Percentiles rank a stretch among this genome's conserved stretches.
phyloP scores from a whole-genome alignment of 2,888 invertebrate species.

The Sipunculus nudus region DNA sequence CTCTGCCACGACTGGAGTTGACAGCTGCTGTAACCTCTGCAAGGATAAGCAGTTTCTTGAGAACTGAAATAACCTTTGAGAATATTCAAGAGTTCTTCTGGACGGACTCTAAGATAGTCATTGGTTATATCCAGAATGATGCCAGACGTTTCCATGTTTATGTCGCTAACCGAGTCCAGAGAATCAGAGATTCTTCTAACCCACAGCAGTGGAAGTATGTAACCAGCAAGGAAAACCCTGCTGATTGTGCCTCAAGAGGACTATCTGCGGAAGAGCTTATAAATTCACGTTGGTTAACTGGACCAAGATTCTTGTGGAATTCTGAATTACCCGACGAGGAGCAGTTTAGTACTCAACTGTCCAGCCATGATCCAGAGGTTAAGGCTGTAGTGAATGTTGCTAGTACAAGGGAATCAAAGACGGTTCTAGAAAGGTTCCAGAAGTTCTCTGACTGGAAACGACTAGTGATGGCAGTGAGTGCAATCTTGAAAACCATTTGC shows the following conservation, averaged over 20 bases:
- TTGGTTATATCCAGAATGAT: slow-evolving; percentile 28
- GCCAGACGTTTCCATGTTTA: slow-evolving; percentile 43
- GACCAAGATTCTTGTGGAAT: slow-evolving; percentile 28
- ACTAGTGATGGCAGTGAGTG: not conserved
- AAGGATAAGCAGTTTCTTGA: slow-evolving; percentile 13
- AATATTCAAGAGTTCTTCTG: slow-evolving; percentile 24
- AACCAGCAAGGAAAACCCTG: slow-evolving; percentile 47
- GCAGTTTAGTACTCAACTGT: too few relatives aligned
- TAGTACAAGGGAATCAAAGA: too few relatives aligned
- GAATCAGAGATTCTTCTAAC: slow-evolving; percentile 34
- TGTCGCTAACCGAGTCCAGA: slow-evolving; percentile 43
- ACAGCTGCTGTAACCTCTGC: slow-evolving; percentile 18
- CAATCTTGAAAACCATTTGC: too few relatives aligned
- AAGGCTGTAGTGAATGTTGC: too few relatives aligned
- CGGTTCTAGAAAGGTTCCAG: slow-evolving; percentile 1
- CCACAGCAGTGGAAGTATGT: slow-evolving; percentile 45
- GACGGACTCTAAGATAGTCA: slow-evolving; percentile 24
- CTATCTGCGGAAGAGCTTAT: slow-evolving; percentile 21
- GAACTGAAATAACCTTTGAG: slow-evolving; percentile 10
- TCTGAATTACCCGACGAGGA: not conserved
- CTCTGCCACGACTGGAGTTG: slow-evolving; percentile 24
- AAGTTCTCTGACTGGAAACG: slow-evolving; percentile 15
- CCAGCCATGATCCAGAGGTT: too few relatives aligned
- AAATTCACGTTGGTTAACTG: slow-evolving; percentile 16
- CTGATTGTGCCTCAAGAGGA: slow-evolving; percentile 49